Conservation (phyloP, 2,797 vertebrate species). For the Phylloscopus collybita region DNA sequence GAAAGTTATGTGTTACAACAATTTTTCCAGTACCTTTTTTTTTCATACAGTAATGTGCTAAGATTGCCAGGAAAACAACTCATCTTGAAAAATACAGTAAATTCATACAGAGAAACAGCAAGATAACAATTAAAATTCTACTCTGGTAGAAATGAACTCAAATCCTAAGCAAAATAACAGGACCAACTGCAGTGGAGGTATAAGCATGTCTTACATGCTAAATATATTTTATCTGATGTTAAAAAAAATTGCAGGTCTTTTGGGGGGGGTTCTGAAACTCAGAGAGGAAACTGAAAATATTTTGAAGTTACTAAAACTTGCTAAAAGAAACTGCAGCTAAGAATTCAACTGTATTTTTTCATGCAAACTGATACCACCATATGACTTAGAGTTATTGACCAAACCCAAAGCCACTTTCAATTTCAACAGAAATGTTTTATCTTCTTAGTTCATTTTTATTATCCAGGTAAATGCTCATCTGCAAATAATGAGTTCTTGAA, state of each 20-base stretch:
- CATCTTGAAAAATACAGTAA: neutral
- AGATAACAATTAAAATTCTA: neutral
- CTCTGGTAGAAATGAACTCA: neutral
- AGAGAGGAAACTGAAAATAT: neutral
- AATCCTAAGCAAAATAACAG: neutral
- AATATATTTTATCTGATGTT: neutral
- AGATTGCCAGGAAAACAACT: neutral
- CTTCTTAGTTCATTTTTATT: neutral
- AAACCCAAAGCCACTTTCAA: neutral
- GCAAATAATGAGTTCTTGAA: conserved; percentile 28
- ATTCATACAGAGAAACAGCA: neutral
- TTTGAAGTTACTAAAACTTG: neutral
- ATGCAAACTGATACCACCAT: neutral
- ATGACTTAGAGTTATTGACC: neutral
- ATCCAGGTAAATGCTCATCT: neutral
- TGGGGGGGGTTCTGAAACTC: neutral
- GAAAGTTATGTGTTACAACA: neutral
- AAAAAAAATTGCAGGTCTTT: neutral
- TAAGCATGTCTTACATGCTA: neutral
- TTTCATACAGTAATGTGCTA: neutral
- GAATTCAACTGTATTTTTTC: neutral
- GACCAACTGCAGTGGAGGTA: neutral
- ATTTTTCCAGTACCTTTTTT: neutral
- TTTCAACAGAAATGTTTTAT: neutral
- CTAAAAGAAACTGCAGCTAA: neutral